Evolutionary conservation across 2,888 invertebrate genomes (phyloP), one percentile per base, ranked within the genome.

Genomic region (Tipula unca): DNA sequence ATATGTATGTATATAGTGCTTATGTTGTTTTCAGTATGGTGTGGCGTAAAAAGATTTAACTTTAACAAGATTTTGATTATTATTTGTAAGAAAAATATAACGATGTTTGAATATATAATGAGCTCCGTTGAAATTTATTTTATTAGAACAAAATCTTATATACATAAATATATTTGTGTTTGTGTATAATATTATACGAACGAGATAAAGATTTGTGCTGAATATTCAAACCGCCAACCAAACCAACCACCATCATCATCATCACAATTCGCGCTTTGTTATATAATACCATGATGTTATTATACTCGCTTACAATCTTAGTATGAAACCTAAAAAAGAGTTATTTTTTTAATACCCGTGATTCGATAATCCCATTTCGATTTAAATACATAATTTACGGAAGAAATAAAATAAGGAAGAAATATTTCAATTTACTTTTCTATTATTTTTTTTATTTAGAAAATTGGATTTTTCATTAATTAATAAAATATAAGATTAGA

Each of bases 31-130:
- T 48, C 17, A 6, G 39, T 48, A 3, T 69, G 1, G 69, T 69
- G 25, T 25, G 25, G 69, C 25, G 69, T 69, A 69, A 69, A 69
- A 69, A 69, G 69, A 69, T 69, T 69, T 69, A 69, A 69, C 69
- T 69, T 69, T 69, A 69, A 69, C 69, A 69, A 69, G 69, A 69
- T 69, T 69, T 69, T 69, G 69, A 69, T 69, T 69, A 69, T 69
- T 69, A 69, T 69, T 69, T 69, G 69, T 69, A 69, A 69, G 69
- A 25, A 20, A 69, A 69, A 69, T 69, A 69, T 69, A 69, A 83
- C 83, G n/a, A 83, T 83, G 35, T 83, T 83, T 83, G 83, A 83
- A 83, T 83, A 83, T 83, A 32, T 83, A 83, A 83, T 83, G 83
- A 83, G 83, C 83, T 32, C 13, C 29, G 10, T 32, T 32, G 35